Percentiles rank a stretch among this genome's conserved stretches.
These are phyloP conservation scores for Australoheros facetus DNA, from an alignment of 2,797 vertebrate species.

Conservation along the genomic window DNA sequence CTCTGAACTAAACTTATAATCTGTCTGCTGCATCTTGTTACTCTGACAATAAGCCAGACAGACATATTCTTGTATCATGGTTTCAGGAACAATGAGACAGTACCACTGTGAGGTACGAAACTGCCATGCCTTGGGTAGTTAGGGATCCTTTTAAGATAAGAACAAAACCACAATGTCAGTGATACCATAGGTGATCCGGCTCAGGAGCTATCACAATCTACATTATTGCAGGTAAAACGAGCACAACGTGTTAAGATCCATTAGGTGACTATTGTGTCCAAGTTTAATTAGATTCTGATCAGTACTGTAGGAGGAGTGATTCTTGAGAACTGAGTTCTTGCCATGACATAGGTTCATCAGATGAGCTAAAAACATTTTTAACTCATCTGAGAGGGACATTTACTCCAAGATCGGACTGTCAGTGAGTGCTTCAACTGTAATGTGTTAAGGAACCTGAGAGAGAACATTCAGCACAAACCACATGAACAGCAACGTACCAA, in stretches of 20 bases:
- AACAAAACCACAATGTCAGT: background rate
- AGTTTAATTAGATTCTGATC: background rate
- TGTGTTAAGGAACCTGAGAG: background rate
- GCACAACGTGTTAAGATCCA: rapidly evolving
- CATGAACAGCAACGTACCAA: background rate
- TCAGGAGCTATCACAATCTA: background rate
- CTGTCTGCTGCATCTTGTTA: background rate
- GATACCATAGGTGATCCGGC: background rate
- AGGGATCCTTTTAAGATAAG: background rate
- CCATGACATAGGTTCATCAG: background rate
- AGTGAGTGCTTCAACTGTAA: background rate
- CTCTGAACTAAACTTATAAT: background rate
- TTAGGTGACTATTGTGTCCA: rapidly evolving
- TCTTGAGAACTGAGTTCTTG: background rate
- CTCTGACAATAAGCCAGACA: background rate
- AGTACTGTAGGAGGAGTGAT: background rate
- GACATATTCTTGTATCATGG: background rate
- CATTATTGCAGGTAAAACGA: background rate
- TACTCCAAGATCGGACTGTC: background rate
- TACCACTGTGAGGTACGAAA: background rate
- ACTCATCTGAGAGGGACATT: background rate
- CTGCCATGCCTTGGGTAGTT: background rate
- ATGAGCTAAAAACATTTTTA: background rate
- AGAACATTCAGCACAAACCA: background rate
- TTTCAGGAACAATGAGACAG: background rate